These are phyloP conservation scores for Carpatolechia fugitivella DNA, from an alignment of 2,888 invertebrate species.

Conservation along the genomic window DNA sequence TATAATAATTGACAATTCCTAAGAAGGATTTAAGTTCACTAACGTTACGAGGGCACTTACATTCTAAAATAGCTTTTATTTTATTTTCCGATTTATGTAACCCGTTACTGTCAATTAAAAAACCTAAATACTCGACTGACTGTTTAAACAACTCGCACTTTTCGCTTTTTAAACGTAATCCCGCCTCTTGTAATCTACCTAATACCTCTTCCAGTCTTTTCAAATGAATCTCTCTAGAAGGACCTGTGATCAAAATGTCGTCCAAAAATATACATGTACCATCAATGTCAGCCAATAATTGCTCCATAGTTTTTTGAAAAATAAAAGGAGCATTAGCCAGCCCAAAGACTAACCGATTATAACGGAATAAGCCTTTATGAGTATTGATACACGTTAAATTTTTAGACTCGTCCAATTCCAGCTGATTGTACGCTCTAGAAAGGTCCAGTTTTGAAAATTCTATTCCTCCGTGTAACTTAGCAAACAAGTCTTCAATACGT, in stretches of 20 bases:
- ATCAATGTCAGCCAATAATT: conserved; percentile 13
- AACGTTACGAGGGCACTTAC: not conserved
- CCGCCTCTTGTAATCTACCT: conserved; percentile 12
- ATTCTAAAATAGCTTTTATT: conserved; percentile 16
- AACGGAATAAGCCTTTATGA: conserved; percentile 19
- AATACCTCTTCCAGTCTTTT: conserved; percentile 12
- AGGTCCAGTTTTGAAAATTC: conserved; percentile 23
- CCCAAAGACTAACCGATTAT: conserved; percentile 18
- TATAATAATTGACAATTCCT: conserved; percentile 20
- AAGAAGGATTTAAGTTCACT: conserved; percentile 16
- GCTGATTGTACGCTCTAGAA: conserved; percentile 19
- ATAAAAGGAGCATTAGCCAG: conserved; percentile 13
- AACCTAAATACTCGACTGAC: conserved; percentile 21
- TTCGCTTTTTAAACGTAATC: conserved; percentile 14
- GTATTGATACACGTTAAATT: conserved; percentile 17
- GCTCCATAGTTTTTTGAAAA: conserved; percentile 16
- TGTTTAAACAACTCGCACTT: conserved; percentile 15
- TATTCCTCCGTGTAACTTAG: conserved; percentile 19
- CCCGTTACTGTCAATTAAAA: conserved; percentile 18
- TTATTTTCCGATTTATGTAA: conserved; percentile 15
- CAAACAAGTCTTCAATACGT: conserved; percentile 21
- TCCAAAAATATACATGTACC: conserved; percentile 13
- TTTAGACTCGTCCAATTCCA: conserved; percentile 12
- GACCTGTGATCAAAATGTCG: conserved; percentile 12
- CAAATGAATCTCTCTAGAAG: conserved; percentile 7